Evolutionary conservation across 2,888 invertebrate genomes (phyloP), one percentile per base, ranked within the genome.

Genomic region (Tribolium freemani): DNA sequence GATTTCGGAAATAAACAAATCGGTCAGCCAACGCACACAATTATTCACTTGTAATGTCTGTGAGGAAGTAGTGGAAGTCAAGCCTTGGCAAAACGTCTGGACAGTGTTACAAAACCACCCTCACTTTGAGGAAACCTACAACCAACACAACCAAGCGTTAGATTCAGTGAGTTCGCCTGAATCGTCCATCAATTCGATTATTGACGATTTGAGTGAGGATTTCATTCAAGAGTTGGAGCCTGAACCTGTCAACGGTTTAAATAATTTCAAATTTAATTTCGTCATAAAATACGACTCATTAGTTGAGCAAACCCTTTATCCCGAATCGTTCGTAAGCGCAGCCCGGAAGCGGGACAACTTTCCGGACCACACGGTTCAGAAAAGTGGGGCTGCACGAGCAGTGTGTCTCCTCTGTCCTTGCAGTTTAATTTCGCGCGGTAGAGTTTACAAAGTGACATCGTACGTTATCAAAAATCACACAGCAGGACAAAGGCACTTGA

Each of bases 361-460:
- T 6, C 61, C 71, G 21, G 77, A 80, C 56, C 8, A 38, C 46
- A 77, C 77, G 6, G 75, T 83, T 8, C 81, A 81, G 68, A 76
- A 70, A 58, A 53, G 72, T 31, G 78, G 81, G 13, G 51, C 63
- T 2, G 60, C 26, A 8, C 73, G 75, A 51, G 80, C 78, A n/a
- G 74, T 76, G 1, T 84, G 84, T 61, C 71, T 83, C 3, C 53
- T 83, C 51, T 84, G 83, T 72, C 69, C 60, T 6, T 82, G 83
- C 73, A 78, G 80, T 13, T 56, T 80, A 46, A 67, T 77, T 9
- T 46, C 69, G 8, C 60, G 56, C 57, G 69, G 50, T 73, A 71
- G 69, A 50, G 50, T 10, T 9, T 16, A 5, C 3, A 73, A 71
- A 64, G 61, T 81, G 5, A 69, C 73, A 13, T 75, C 77, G 54